Percentiles rank a stretch among this genome's conserved stretches.
Conservation (phyloP, 1,140 invertebrate genomes). For the Ips nitidus region DNA sequence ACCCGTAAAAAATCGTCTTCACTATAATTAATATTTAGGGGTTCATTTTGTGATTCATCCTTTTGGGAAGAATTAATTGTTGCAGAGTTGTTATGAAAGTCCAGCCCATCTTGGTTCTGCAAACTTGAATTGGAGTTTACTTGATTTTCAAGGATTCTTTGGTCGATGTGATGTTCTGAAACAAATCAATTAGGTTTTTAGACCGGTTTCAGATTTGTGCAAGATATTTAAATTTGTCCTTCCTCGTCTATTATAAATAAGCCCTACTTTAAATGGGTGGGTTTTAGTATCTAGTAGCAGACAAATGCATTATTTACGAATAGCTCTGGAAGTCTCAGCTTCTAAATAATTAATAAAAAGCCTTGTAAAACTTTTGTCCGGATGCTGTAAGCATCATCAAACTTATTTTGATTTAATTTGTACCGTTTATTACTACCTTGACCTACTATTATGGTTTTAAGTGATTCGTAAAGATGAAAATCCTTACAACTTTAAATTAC, state of each 20-base stretch:
- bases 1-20: too few relatives aligned
- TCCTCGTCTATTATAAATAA: background rate
- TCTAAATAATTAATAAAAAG: background rate
- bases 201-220: background rate
- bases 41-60: background rate
- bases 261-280: background rate
- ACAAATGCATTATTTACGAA: background rate
- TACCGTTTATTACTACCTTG: too few relatives aligned
- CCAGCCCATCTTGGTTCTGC: background rate
- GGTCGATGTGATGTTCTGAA: conserved; percentile 11
- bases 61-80: background rate
- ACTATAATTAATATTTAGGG: background rate
- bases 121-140: background rate
- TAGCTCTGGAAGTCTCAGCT: background rate
- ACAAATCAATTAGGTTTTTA: background rate
- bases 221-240: background rate
- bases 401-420: too few relatives aligned
- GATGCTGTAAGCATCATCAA: too few relatives aligned
- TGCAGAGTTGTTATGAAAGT: too few relatives aligned
- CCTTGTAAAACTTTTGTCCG: too few relatives aligned
- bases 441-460: too few relatives aligned
- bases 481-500: too few relatives aligned
- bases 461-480: too few relatives aligned
- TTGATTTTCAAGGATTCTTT: conserved; percentile 13
- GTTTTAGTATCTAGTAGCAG: background rate